Percentiles rank a stretch among this genome's conserved stretches.
Evolutionary conservation across 2,888 invertebrate species (phyloP).

Genomic region (Caenorhabditis imperialis): DNA sequence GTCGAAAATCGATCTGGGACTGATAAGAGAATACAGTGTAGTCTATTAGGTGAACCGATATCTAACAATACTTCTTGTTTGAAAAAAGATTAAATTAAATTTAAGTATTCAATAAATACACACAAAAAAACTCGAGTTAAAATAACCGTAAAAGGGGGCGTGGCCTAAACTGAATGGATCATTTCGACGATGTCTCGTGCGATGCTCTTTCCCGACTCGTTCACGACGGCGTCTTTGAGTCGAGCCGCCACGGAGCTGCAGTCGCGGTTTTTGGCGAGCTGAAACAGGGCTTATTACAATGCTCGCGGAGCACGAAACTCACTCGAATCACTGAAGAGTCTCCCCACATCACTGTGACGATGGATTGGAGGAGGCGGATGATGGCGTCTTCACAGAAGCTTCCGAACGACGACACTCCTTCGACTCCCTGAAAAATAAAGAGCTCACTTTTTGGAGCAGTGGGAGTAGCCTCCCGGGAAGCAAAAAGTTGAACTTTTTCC

Average conservation of each 20-base stretch:
- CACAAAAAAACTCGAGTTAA: not conserved
- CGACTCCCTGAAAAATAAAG: conserved; percentile 42
- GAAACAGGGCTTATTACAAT: too few relatives aligned
- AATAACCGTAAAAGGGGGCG: conserved; percentile 1
- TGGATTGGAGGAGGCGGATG: conserved; percentile 85
- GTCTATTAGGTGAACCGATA: too few relatives aligned
- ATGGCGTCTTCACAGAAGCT: conserved; percentile 80
- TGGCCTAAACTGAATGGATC: conserved; percentile 64
- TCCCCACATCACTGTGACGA: conserved; percentile 84
- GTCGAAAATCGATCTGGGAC: too few relatives aligned
- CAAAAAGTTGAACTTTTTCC: too few relatives aligned
- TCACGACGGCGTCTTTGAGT: conserved; percentile 70
- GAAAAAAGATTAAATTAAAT: too few relatives aligned
- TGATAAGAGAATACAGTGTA: too few relatives aligned
- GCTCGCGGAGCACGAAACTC: not conserved
- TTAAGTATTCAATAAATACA: not conserved
- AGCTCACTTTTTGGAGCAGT: not conserved
- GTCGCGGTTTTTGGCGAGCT: conserved; percentile 68
- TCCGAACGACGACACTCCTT: conserved; percentile 56
- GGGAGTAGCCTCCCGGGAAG: too few relatives aligned
- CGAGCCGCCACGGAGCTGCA: conserved; percentile 62
- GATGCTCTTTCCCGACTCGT: conserved; percentile 68
- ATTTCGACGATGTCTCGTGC: conserved; percentile 73
- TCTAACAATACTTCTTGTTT: too few relatives aligned
- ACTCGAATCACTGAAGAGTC: conserved; percentile 78